These are phyloP conservation scores for Pollenia griseotomentosa DNA, from an alignment of 2,888 invertebrate genomes.

Conservation along the genomic window DNA sequence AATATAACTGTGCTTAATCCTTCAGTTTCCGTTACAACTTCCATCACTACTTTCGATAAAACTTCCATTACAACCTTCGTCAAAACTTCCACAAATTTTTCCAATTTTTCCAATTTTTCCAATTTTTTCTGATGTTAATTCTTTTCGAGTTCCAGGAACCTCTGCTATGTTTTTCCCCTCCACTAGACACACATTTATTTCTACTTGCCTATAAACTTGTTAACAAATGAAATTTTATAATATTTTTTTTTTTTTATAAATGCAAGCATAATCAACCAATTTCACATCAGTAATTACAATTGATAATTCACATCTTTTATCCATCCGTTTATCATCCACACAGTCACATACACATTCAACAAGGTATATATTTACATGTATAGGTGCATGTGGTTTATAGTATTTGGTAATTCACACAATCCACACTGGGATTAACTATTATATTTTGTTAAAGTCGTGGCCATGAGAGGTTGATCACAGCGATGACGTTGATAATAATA, in stretches of 20 bases:
- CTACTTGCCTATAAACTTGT: background rate
- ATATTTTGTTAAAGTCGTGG: conserved; percentile 33
- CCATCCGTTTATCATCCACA: conserved; percentile 39
- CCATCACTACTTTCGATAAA: too few relatives aligned
- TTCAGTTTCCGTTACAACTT: too few relatives aligned
- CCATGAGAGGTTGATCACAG: conserved; percentile 67
- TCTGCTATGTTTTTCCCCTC: background rate
- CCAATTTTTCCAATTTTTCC: too few relatives aligned
- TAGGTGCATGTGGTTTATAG: conserved; percentile 36
- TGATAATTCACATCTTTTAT: conserved; percentile 70
- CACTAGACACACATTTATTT: background rate
- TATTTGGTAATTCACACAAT: conserved; percentile 70
- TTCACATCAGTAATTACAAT: conserved; percentile 74
- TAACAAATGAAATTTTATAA: conserved; percentile 8
- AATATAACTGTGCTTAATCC: too few relatives aligned
- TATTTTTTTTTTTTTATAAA: conserved; percentile 34
- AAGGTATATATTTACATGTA: background rate
- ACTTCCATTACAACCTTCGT: too few relatives aligned
- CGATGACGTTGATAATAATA: conserved; percentile 71
- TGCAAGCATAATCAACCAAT: conserved; percentile 71
- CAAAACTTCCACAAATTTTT: too few relatives aligned
- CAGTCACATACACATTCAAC: background rate
- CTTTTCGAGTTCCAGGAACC: too few relatives aligned
- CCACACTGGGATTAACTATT: conserved; percentile 74
- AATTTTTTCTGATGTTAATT: too few relatives aligned